A percentile compares a stretch with the other conserved stretches of the same genome.
These are phyloP conservation scores for Boleophthalmus pectinirostris DNA, from an alignment of 2,113 vertebrate genomes.

Conservation along the genomic window DNA sequence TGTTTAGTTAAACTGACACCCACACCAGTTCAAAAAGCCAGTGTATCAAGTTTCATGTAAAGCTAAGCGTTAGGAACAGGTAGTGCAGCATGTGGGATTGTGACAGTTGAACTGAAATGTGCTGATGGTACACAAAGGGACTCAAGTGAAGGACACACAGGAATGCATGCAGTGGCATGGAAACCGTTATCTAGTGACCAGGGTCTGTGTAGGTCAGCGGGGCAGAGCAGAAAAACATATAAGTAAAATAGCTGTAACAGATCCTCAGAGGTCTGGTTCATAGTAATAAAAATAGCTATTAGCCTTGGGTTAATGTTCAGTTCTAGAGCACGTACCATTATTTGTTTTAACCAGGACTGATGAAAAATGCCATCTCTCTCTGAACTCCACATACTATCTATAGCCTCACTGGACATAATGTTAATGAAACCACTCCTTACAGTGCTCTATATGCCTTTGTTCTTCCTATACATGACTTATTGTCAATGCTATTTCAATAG, in stretches of 20 bases:
- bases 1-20: slow-evolving; percentile 34
- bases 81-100: slow-evolving; percentile 34
- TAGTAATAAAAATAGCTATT: not conserved
- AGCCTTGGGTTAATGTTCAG: slow-evolving; percentile 54
- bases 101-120: slow-evolving; percentile 27
- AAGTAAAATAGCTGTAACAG: slow-evolving; percentile 8
- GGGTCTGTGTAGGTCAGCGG: slow-evolving; percentile 40
- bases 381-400: not conserved
- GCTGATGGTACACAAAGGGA: slow-evolving; percentile 19
- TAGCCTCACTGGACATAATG: not conserved
- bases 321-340: not conserved
- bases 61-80: slow-evolving; percentile 53
- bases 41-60: slow-evolving; percentile 48
- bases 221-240: slow-evolving; percentile 11
- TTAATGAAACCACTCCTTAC: no score
- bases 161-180: not conserved
- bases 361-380: not conserved
- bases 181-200: not conserved
- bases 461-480: no score
- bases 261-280: not conserved
- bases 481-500: not conserved
- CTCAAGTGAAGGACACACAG: not conserved
- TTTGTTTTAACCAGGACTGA: not conserved
- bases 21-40: slow-evolving; percentile 14
- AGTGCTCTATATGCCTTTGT: no score